A percentile compares a stretch with the other conserved stretches of the same genome.
Conservation (phyloP, 2,113 vertebrate species). For the Galbula dea region DNA sequence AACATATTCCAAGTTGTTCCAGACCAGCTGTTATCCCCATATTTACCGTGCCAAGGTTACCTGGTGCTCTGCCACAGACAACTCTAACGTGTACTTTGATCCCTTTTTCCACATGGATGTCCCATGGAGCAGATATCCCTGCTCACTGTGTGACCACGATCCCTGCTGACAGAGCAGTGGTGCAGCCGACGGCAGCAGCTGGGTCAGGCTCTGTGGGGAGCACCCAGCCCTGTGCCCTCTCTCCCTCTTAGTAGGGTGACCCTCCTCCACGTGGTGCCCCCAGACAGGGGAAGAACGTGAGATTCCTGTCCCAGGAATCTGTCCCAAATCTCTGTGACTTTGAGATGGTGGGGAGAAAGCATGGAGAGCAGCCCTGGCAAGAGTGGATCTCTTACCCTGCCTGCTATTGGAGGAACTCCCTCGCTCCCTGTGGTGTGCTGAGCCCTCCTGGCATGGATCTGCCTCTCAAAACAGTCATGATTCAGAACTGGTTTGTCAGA, state of each 20-base stretch:
- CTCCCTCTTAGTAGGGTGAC: not conserved
- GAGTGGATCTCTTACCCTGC: not conserved
- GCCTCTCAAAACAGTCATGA: not conserved
- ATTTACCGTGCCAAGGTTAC: not conserved
- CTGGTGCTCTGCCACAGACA: not conserved
- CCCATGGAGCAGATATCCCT: not conserved
- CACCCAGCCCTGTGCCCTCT: not conserved
- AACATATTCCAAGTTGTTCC: not conserved
- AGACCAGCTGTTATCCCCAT: not conserved
- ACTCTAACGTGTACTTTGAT: not conserved
- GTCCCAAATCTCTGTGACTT: not conserved
- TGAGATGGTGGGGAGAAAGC: not conserved
- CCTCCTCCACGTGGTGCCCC: accelerated
- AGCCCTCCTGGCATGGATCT: not conserved
- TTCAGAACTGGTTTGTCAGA: not conserved
- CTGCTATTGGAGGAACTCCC: not conserved
- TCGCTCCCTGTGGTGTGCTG: accelerated
- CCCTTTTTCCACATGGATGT: not conserved
- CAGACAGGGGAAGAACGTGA: accelerated
- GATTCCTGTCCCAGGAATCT: not conserved
- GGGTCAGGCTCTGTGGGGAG: not conserved
- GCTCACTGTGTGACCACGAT: not conserved
- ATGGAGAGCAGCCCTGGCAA: not conserved
- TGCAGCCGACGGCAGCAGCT: not conserved
- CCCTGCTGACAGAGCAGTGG: accelerated